Evolutionary conservation across 2,113 vertebrate species (phyloP).

Genomic region (Rattus norvegicus): GRCr8 NC_086022.1:175621501-175622000

Average conservation of each 20-base stretch:
- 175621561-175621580: background rate
- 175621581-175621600: background rate
- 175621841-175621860: background rate
- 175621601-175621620: background rate
- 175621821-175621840: background rate
- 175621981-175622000: background rate
- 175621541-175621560: background rate
- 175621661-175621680: background rate
- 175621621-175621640: background rate
- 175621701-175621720: background rate
- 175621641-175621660: background rate
- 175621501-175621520: slow-evolving; percentile 6
- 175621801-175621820: background rate
- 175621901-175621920: background rate
- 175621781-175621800: background rate
- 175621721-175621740: background rate
- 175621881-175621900: background rate
- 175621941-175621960: background rate
- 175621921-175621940: background rate
- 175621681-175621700: background rate
- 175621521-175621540: background rate
- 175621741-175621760: background rate
- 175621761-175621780: background rate
- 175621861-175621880: background rate
- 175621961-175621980: background rate